Base-by-base conservation (phyloP, 2,113 vertebrate species). In the Polypterus bichir region DNA sequence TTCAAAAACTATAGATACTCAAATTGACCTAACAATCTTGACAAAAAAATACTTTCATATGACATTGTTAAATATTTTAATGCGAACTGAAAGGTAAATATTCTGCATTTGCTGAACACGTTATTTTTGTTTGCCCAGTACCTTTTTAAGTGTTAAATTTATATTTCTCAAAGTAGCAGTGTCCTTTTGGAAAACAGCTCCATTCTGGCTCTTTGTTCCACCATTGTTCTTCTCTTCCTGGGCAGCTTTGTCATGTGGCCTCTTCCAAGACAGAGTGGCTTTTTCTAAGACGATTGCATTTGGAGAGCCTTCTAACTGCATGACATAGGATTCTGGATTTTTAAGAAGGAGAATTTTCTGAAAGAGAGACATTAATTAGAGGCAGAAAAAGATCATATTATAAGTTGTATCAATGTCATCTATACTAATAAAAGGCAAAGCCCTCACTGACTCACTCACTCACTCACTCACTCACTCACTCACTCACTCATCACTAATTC, bases 321-420 rank as follows among this genome's bases (percentile, higher is more conserved):
- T 70, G 68, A 92, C 60, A 70, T 91, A 92, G 1, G 74, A 57
- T 5, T 86, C 76, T 45, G 85, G 83, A 46, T 83, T 88, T 76
- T 87, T 69, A 53, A 83, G 62, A 65, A 81, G 10, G 63, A 92
- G 61, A 56, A 93, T 76, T 76, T 77, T 89, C 89, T 92, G 71
- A 66, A 72, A 60, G 61, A 62, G 46, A 3, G 48, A 61, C 4
- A 45, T 58, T 27, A 3, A 56, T 55, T 55, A 8, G 51, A 3
- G 51, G 51, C 51, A 8, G 51, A 52, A 10, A 3, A 52, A 51
- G 51, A 7, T 8, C 3, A 52, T 10, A 52, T 8, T 52, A 52
- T 52, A 52, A 8, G 10, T 3, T 8, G 51, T 52, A 8, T 3
- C 3, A 7, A 7, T 52, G 51, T 10, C 7, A n/a, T n/a, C n/a